Evolutionary conservation across 2,797 vertebrate species (phyloP), one percentile per base, ranked within the genome.

Genomic region (Syncerus caffer): DNA sequence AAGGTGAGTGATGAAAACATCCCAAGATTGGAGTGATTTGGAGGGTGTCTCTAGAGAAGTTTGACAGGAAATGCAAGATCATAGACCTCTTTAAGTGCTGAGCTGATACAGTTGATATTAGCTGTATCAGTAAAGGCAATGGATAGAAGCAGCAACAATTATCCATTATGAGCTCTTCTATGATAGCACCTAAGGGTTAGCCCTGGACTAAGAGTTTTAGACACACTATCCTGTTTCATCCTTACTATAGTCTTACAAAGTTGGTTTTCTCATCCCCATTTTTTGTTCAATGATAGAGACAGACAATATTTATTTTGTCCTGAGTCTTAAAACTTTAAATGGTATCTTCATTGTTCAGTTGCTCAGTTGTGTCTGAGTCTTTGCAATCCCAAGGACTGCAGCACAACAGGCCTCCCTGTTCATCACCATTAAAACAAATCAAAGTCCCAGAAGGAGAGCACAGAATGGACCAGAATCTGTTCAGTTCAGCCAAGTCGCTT

Each of bases 1-100:
- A n/a, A 80, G 9, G 8, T 50, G 13, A 80, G 76, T 89, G 45
- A 85, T 53, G 51, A 71, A 96, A 96, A 60, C 67, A 38, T 27
- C 23, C 38, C 38, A 53, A 79, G 78, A 53, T 27, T 76, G 31
- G 76, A 97, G 17, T 89, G 34, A 23, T 12, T 34, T 60, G 55
- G 4, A 45, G 21, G 12, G 5, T 23, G 2, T 34, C 42, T 57
- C 6, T 51, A 53, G 15, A 86, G 23, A 12, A 93, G 86, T 87
- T 38, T 74, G 19, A 53, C 47, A 31, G n/a, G 31, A 90, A 29
- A 86, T 53, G 29, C 1, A 90, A 90, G 45, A 50, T 34, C 15
- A 29, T 53, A 17, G 57, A 71, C 14, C 92, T 95, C 34, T 91
- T 17, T 4, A 57, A 34, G 7, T 21, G 31, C 6, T 60, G 31